Evolutionary conservation across 1,140 invertebrate species (phyloP), one percentile per base, ranked within the genome.

Genomic region (Parasteatoda tepidariorum): DNA sequence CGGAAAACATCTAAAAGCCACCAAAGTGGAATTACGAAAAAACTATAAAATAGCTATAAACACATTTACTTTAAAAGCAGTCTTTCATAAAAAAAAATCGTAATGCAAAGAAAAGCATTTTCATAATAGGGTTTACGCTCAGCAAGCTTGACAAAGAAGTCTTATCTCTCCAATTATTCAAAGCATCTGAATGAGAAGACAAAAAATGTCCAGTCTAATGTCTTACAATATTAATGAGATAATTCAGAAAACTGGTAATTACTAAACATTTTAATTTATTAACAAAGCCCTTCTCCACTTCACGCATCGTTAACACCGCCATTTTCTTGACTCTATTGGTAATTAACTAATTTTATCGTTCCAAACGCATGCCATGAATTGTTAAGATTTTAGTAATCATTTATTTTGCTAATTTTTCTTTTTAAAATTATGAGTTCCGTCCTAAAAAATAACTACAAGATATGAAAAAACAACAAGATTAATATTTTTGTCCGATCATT

Each of bases 261-360:
- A 54, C 41, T 26, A 48, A 70, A 48, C 67, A 70, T 48, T 48
- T 70, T 70, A 70, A 70, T 70, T 70, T 70, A 70, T 70, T 48
- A 70, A 33, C 38, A 26, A 26, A 24, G 22, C 22, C 22, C 67
- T 70, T 70, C 38, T 70, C 48, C 34, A 54, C 30, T 70, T 70
- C 67, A 33, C 67, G 67, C 67, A 38, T 70, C 67, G 67, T 70
- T 70, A 70, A 70, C 38, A 38, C 11, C 38, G 26, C 33, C 67
- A 11, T 48, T 54, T 54, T 41, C n/a, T 41, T 54, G 67, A 48
- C 38, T 54, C 26, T 48, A 38, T 54, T 70, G 22, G 67, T 70
- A 70, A 70, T 70, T 70, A 70, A 70, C 67, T 70, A 30, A 26
- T 70, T 70, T 70, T 70, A 70, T 70, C 67, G 67, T 70, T 54